Conservation (phyloP, 2,113 vertebrate species). For the Stictonetta naevosa region DNA sequence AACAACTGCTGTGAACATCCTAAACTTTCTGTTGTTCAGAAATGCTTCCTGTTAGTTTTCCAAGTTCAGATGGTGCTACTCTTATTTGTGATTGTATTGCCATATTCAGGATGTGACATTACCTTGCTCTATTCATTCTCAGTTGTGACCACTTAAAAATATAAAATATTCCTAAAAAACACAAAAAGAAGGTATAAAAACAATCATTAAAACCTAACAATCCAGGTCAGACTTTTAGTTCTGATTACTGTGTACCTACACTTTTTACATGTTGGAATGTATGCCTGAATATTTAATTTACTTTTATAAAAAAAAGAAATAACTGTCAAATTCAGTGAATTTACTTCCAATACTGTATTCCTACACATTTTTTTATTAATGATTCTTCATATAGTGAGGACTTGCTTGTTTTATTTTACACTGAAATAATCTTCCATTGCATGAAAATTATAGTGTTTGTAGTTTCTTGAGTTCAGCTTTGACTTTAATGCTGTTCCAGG, state of each 20-base stretch:
- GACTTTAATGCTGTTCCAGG: conserved; percentile 69
- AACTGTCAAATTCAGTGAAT: background rate
- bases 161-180: background rate
- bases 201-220: background rate
- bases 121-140: background rate
- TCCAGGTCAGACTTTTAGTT: background rate
- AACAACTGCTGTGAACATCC: background rate
- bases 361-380: conserved; percentile 7
- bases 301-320: background rate
- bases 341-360: conserved; percentile 32
- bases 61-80: background rate
- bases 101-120: background rate
- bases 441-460: conserved; percentile 30
- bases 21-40: background rate
- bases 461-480: conserved; percentile 51
- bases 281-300: background rate
- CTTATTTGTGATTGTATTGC: background rate
- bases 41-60: background rate
- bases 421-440: background rate
- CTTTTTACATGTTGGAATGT: background rate
- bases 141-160: background rate
- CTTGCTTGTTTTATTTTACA: background rate
- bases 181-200: background rate
- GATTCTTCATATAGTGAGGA: background rate
- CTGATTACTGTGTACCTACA: background rate